Conservation (phyloP, 1,140 invertebrate species). For the Macrosteles quadrilineatus region DNA sequence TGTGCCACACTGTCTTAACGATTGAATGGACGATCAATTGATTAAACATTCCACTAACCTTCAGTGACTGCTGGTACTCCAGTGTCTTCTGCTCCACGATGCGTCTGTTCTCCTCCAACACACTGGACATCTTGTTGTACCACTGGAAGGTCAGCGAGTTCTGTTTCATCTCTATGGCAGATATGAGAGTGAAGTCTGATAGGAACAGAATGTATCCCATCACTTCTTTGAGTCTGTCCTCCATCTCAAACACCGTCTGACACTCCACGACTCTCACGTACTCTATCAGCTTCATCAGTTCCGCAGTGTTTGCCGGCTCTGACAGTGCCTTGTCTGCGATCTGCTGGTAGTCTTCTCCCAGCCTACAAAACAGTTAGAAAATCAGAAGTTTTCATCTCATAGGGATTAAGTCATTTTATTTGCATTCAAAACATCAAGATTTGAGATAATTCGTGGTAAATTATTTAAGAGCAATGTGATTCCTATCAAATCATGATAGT, state of each 20-base stretch:
- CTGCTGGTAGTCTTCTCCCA: conserved; percentile 81
- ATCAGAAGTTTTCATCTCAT: too few species aligned
- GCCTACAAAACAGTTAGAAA: too few species aligned
- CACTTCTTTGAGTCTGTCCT: conserved; percentile 69
- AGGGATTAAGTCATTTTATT: too few species aligned
- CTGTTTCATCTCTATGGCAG: conserved; percentile 80
- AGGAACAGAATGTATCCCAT: conserved; percentile 65
- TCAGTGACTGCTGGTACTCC: conserved; percentile 84
- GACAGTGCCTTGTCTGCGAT: conserved; percentile 79
- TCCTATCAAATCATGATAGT: too few species aligned
- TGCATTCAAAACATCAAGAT: too few species aligned
- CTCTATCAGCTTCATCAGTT: conserved; percentile 78
- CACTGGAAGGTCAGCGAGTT: conserved; percentile 87
- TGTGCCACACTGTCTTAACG: too few species aligned
- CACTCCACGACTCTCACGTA: conserved; percentile 77
- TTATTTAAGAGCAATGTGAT: too few species aligned
- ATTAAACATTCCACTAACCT: too few species aligned
- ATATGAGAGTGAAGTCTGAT: conserved; percentile 76
- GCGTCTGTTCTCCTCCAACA: conserved; percentile 78
- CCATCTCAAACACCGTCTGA: conserved; percentile 69
- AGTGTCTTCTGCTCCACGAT: conserved; percentile 80
- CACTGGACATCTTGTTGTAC: conserved; percentile 71
- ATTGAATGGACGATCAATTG: too few species aligned
- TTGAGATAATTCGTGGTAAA: too few species aligned
- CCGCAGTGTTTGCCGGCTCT: conserved; percentile 77